These are phyloP conservation scores for Sebastes umbrosus DNA, from an alignment of 2,797 vertebrate genomes.

Conservation along the genomic window DNA sequence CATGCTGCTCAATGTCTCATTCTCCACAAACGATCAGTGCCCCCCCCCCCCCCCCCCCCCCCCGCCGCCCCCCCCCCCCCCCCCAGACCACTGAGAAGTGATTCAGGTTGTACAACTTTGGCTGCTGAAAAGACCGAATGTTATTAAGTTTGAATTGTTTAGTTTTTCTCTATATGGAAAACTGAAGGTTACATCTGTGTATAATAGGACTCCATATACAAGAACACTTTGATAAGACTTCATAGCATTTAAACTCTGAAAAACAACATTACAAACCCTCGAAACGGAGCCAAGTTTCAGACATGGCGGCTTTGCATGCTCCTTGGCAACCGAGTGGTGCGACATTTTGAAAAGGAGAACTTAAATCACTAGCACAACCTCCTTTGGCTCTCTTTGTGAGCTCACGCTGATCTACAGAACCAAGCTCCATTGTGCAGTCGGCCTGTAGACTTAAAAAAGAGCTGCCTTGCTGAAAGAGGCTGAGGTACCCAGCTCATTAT, in stretches of 20 bases:
- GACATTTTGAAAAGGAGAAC: slow-evolving; percentile 18
- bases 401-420: slow-evolving; percentile 10
- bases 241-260: slow-evolving; percentile 40
- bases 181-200: slow-evolving; percentile 4
- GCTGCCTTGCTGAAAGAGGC: slow-evolving; percentile 29
- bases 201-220: slow-evolving; percentile 11
- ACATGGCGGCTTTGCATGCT: slow-evolving; percentile 39
- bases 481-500: slow-evolving; percentile 5
- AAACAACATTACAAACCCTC: slow-evolving; percentile 18
- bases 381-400: slow-evolving; percentile 23
- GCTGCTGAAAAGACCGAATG: slow-evolving; percentile 33
- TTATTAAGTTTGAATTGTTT: slow-evolving; percentile 2
- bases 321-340: slow-evolving; percentile 10
- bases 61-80: no score
- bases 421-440: slow-evolving; percentile 26
- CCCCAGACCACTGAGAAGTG: background rate
- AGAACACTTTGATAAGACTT: slow-evolving; percentile 4
- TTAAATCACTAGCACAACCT: slow-evolving; percentile 23
- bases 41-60: no score
- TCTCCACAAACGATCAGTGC: slow-evolving; percentile 9
- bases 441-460: slow-evolving; percentile 23
- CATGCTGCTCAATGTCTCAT: slow-evolving; percentile 38
- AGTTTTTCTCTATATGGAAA: background rate
- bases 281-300: slow-evolving; percentile 1
- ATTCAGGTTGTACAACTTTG: slow-evolving; percentile 24